Evolutionary conservation across 2,888 invertebrate genomes (phyloP).

Genomic region (Trypoxylon attenuatum): DNA sequence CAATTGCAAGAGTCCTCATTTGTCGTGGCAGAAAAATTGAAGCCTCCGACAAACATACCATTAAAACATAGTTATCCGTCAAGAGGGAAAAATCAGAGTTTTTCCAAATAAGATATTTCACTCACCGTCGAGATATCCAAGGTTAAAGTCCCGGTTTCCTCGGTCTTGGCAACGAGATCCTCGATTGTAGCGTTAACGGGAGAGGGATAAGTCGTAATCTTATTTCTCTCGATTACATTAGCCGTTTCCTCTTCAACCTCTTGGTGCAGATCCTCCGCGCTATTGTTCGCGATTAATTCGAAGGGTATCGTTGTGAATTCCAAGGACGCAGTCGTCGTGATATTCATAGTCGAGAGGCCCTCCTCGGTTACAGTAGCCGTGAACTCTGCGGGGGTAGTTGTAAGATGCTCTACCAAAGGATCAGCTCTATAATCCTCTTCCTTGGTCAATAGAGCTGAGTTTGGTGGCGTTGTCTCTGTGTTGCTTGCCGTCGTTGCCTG

Average conservation of each 20-base stretch:
- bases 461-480: conserved; percentile 33
- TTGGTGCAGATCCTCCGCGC: not conserved
- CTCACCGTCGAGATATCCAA: not conserved
- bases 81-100: too few relatives aligned
- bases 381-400: conserved; percentile 26
- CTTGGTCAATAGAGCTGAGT: conserved; percentile 29
- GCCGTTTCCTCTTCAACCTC: conserved; percentile 15
- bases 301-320: conserved; percentile 45
- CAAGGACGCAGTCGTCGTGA: conserved; percentile 29
- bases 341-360: conserved; percentile 5
- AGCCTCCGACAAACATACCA: too few relatives aligned
- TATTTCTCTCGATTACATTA: conserved; percentile 34
- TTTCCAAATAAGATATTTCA: too few relatives aligned
- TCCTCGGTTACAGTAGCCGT: conserved; percentile 31
- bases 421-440: conserved; percentile 23
- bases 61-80: too few relatives aligned
- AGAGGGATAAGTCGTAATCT: conserved; percentile 10
- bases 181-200: conserved; percentile 8
- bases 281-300: conserved; percentile 30
- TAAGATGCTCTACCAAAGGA: conserved; percentile 25
- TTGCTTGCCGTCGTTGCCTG: conserved; percentile 25
- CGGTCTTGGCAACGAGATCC: conserved; percentile 16
- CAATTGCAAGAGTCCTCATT: too few relatives aligned
- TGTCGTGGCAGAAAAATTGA: too few relatives aligned
- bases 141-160: conserved; percentile 9